These are phyloP conservation scores for Euura lappo DNA, from an alignment of 1,140 invertebrate species.

Conservation along the genomic window DNA sequence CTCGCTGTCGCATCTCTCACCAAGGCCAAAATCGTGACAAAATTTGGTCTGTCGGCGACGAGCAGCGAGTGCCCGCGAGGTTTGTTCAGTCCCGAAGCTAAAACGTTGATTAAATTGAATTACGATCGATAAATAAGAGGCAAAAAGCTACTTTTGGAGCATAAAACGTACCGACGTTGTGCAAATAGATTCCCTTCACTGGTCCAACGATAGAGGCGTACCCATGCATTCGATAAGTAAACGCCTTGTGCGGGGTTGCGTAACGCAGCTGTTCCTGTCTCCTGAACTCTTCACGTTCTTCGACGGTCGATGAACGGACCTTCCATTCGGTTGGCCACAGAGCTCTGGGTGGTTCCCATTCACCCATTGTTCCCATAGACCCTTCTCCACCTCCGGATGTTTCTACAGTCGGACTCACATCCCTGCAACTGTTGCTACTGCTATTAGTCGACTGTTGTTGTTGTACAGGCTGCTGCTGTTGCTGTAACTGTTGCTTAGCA, in stretches of 20 bases:
- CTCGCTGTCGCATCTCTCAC: constrained; percentile 92
- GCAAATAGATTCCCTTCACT: constrained; percentile 84
- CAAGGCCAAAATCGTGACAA: constrained; percentile 88
- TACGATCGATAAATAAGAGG: no score
- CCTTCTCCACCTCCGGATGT: constrained; percentile 38
- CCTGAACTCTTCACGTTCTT: constrained; percentile 81
- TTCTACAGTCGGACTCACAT: constrained; percentile 42
- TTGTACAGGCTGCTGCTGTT: constrained; percentile 28
- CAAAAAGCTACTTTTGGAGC: constrained; percentile 23
- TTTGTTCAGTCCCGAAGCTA: constrained; percentile 65
- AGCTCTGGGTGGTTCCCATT: constrained; percentile 66
- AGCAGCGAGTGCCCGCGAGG: constrained; percentile 85
- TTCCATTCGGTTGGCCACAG: constrained; percentile 78
- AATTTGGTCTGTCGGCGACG: constrained; percentile 84
- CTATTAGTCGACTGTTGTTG: constrained; percentile 25
- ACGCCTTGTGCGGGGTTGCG: constrained; percentile 84
- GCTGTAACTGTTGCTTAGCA: constrained; percentile 27
- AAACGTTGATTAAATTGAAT: constrained; percentile 11
- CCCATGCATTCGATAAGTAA: constrained; percentile 83
- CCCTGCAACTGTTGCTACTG: constrained; percentile 12
- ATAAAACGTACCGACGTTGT: constrained; percentile 53
- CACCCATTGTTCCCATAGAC: constrained; percentile 37
- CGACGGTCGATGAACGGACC: constrained; percentile 76
- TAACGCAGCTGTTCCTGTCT: constrained; percentile 78
- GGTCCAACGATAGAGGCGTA: constrained; percentile 90